Base-by-base conservation (phyloP, 2,797 vertebrate genomes). In the Chelon labrosus region DNA sequence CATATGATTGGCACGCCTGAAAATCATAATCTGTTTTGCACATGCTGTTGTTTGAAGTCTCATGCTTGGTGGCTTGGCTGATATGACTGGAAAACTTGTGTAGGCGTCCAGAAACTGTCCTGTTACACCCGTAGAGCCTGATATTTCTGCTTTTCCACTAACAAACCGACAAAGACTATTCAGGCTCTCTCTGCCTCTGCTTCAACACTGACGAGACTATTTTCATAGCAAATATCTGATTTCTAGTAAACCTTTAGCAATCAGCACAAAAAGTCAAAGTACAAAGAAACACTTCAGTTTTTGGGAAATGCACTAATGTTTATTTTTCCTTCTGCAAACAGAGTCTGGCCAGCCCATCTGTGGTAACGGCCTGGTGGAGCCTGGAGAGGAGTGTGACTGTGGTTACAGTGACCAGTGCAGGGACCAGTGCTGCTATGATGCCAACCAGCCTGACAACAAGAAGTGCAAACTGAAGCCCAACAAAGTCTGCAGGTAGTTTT, bases 271-370 rank as follows among this genome's bases (percentile, higher is more conserved):
- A 22, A 65, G 38, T 65, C 37, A 41, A 14, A 44, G 56, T 47
- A 37, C 38, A 54, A 38, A 19, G 35, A 12, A 37, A 31, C 58
- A 10, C 65, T 65, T 4, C 39, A 50, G 8, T 35, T 61, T 60
- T 70, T 14, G 20, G 22, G 64, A 37, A 61, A 8, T 22, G 1
- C 31, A 14, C 49, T 50, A n/a, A 7, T 82, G 56, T 77, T 74
- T 59, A 7, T 73, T 57, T 69, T 20, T 69, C 22, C 57, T 70
- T 39, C 20, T 7, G n/a, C 44, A 49, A 50, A 54, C 88, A 99
- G 98, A 98, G 88, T 99, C 98, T 52, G 98, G 98, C 41, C 97
- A 99, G 82, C 98, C 98, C 55, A 99, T 99, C 87, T 99, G 98
- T 88, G 98, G 98, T 7, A 99, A 99, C 19, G 98, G 97, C 16